Evolutionary conservation across 2,888 invertebrate species (phyloP), one percentile per base, ranked within the genome.

Genomic region (Dascillus cervinus): DNA sequence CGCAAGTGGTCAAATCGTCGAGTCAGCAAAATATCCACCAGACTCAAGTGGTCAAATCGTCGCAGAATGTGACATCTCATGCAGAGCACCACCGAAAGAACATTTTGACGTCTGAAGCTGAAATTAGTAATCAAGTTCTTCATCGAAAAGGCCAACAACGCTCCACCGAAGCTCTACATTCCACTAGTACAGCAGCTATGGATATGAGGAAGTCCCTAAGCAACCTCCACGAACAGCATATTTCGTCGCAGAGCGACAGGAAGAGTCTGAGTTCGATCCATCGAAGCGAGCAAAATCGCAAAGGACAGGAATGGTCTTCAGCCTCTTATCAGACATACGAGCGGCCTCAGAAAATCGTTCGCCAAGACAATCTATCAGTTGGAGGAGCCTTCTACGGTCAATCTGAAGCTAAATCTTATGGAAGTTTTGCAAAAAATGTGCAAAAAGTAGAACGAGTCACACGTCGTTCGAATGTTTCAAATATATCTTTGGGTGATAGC

Each of bases 241-340:
- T 79, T 49, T 72, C 77, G 2, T 71, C 75, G 1, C 76, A 78
- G 36, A 78, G 77, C 44, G 85, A 87, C 41, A 71, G 87, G 37
- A 79, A 79, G 47, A 87, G 86, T 53, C 72, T 85, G 22, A 87
- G 85, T 48, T 79, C 85, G 2, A 72, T 87, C 56, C 86, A 88
- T 57, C 72, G 85, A 13, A 83, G 79, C 27, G 73, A 74, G 49
- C 36, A 39, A 5, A 69, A 65, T 44, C 64, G 73, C 27, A 70
- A 72, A 26, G 72, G 70, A 1, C 65, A 65, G 32, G 74, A 76
- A 27, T 73, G 73, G 46, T 61, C 66, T 1, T 59, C 65, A 2
- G 55, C 55, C 11, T 46, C 65, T 4, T 54, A 72, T 47, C 62
- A 64, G 32, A 47, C 59, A 1, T 65, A 70, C 21, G 80, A 81